phyloP scores from a whole-genome alignment of 2,888 invertebrate genomes.

The Noctua pronuba region DNA sequence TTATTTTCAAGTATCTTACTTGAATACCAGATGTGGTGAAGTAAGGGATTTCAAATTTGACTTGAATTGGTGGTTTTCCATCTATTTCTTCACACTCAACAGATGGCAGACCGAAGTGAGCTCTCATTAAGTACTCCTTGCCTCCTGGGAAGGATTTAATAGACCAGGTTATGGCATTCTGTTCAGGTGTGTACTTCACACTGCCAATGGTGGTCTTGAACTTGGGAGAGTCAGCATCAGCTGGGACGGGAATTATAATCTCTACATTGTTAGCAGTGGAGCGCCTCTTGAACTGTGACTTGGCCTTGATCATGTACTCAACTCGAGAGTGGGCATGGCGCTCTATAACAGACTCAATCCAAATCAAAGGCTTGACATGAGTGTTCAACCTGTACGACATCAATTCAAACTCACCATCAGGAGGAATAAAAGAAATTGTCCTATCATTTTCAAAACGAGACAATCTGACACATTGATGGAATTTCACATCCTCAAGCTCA shows the following conservation, averaged over 20 bases:
- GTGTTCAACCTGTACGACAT: constrained; percentile 99
- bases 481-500: constrained; percentile 99
- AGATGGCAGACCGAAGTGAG: constrained; percentile 99
- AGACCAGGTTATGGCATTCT: constrained; percentile 99
- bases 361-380: constrained; percentile 98
- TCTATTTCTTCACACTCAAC: constrained; percentile 98
- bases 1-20: constrained; percentile 98
- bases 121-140: constrained; percentile 99
- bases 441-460: constrained; percentile 99
- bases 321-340: constrained; percentile 99
- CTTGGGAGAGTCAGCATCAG: constrained; percentile 99
- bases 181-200: constrained; percentile 99
- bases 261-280: constrained; percentile 99
- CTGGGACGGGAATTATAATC: constrained; percentile 98
- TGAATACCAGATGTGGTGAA: constrained; percentile 99
- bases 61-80: constrained; percentile 99
- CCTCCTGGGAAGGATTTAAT: constrained; percentile 99
- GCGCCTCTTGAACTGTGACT: constrained; percentile 99
- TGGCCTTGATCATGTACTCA: constrained; percentile 99
- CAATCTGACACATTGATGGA: constrained; percentile 99
- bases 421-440: constrained; percentile 99
- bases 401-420: constrained; percentile 99
- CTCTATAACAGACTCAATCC: constrained; percentile 99
- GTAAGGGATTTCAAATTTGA: constrained; percentile 99
- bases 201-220: constrained; percentile 99